These are phyloP conservation scores for Eupsilia transversa DNA, from an alignment of 2,888 invertebrate species.

Conservation along the genomic window DNA sequence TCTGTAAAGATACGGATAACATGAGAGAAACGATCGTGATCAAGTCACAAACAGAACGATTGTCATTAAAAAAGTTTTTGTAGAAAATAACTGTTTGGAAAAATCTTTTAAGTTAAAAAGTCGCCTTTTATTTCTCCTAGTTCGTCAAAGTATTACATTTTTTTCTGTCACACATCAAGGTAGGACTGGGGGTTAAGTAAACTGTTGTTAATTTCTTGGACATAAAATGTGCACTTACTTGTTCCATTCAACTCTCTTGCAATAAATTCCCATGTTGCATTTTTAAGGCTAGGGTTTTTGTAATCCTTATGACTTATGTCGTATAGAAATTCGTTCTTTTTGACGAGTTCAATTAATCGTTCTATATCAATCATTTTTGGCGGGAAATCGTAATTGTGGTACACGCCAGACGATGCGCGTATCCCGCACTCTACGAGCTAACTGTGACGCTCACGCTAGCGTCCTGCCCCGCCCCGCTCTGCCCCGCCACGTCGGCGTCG, in stretches of 20 bases:
- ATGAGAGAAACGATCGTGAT: slow-evolving; percentile 1
- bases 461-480: slow-evolving; percentile 57
- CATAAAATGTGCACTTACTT: slow-evolving; percentile 57
- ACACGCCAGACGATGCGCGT: slow-evolving; percentile 37
- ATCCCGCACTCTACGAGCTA: slow-evolving; percentile 37
- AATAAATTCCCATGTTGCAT: slow-evolving; percentile 61
- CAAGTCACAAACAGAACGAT: not conserved
- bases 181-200: not conserved
- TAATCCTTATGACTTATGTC: slow-evolving; percentile 63
- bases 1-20: slow-evolving; percentile 56
- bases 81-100: not conserved
- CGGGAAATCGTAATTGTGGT: slow-evolving; percentile 23
- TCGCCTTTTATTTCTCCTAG: not conserved
- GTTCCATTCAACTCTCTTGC: slow-evolving; percentile 61
- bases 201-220: not conserved
- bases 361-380: slow-evolving; percentile 60
- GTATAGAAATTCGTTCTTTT: slow-evolving; percentile 58
- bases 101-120: not conserved
- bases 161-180: not conserved
- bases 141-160: not conserved
- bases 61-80: not conserved
- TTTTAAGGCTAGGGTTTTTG: slow-evolving; percentile 63
- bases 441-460: slow-evolving; percentile 53
- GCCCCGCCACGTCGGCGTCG: slow-evolving; percentile 35
- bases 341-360: slow-evolving; percentile 62